Percentiles rank a stretch among this genome's conserved stretches.
Evolutionary conservation across 2,113 vertebrate species (phyloP).

Genomic region (Salvelinus sp.): DNA sequence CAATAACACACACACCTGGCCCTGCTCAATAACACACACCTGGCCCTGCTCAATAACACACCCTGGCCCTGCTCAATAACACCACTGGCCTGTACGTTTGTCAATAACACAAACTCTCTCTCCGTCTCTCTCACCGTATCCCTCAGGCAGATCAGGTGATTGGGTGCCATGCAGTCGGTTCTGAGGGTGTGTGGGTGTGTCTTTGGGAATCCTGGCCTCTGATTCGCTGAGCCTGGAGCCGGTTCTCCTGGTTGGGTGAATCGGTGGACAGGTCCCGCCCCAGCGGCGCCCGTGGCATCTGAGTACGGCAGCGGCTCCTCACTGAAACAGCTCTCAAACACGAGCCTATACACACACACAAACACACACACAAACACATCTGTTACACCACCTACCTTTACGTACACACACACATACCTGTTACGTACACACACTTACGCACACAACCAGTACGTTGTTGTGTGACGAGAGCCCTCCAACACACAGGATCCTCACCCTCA

Average conservation of each 20-base stretch:
- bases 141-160: conserved; percentile 92
- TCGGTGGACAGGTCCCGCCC: conserved; percentile 87
- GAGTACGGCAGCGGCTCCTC: conserved; percentile 93
- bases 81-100: too few relatives aligned
- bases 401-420: neutral
- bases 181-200: conserved; percentile 87
- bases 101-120: neutral
- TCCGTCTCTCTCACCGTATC: conserved; percentile 83
- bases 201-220: conserved; percentile 86
- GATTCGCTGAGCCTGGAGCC: conserved; percentile 87
- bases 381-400: too few relatives aligned
- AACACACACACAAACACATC: conserved; percentile 9
- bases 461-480: neutral
- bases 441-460: too few relatives aligned
- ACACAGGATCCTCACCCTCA: conserved; percentile 82
- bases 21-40: too few relatives aligned
- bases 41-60: too few relatives aligned
- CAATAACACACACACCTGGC: too few relatives aligned
- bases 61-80: neutral
- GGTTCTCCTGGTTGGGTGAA: conserved; percentile 87
- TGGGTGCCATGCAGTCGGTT: conserved; percentile 93
- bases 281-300: conserved; percentile 87
- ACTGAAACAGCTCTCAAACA: conserved; percentile 93
- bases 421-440: neutral
- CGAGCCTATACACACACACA: conserved; percentile 73